These are phyloP conservation scores for Lethenteron reissneri DNA, from an alignment of 2,113 vertebrate genomes.

Conservation along the genomic window DNA sequence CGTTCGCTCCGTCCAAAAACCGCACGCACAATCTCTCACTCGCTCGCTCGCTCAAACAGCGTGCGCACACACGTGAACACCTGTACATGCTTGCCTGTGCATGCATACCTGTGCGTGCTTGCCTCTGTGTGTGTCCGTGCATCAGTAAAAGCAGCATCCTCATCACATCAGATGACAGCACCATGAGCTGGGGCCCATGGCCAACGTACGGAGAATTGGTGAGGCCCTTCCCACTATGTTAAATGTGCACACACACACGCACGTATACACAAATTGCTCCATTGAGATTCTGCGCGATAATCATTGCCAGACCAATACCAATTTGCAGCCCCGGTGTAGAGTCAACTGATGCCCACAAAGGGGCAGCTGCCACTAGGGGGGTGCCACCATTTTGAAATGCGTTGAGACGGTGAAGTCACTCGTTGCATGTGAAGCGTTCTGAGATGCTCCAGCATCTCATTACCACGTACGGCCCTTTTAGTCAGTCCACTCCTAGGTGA, in stretches of 20 bases:
- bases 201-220: slow-evolving; percentile 88
- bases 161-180: slow-evolving; percentile 76
- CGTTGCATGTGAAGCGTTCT: slow-evolving; percentile 1
- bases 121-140: too few relatives aligned
- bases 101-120: too few relatives aligned
- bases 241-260: neutral
- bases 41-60: too few relatives aligned
- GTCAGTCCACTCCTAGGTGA: too few relatives aligned
- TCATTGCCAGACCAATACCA: neutral
- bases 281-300: neutral
- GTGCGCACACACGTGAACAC: too few relatives aligned
- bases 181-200: slow-evolving; percentile 79
- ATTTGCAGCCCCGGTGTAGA: neutral
- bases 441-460: neutral
- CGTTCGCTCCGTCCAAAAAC: too few relatives aligned
- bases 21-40: too few relatives aligned
- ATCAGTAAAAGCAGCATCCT: slow-evolving; percentile 79
- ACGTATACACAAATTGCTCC: neutral
- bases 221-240: slow-evolving; percentile 13
- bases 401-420: neutral
- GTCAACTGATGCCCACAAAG: neutral
- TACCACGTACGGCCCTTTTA: too few relatives aligned
- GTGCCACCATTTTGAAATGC: neutral
- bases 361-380: neutral
- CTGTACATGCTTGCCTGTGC: too few relatives aligned